Conservation (phyloP, 2,113 vertebrate genomes). For the Gymnogyps californianus region DNA sequence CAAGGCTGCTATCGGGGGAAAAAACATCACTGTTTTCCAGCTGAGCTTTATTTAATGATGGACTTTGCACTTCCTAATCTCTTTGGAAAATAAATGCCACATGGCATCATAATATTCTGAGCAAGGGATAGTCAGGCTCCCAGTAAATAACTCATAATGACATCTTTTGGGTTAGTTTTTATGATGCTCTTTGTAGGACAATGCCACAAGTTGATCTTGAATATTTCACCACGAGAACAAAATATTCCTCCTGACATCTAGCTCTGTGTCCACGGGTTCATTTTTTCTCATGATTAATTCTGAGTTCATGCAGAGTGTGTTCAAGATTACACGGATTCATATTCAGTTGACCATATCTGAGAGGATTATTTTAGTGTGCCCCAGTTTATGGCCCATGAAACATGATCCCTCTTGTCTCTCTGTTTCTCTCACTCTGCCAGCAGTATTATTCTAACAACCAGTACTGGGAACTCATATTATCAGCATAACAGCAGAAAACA, state of each 20-base stretch:
- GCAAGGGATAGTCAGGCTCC: neutral
- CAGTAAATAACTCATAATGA: neutral
- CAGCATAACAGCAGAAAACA: neutral
- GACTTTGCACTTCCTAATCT: slow-evolving; percentile 35
- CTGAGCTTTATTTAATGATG: slow-evolving; percentile 20
- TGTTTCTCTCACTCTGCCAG: neutral
- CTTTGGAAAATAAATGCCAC: slow-evolving; percentile 38
- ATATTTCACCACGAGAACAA: slow-evolving; percentile 34
- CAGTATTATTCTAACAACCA: slow-evolving; percentile 5
- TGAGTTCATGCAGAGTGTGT: slow-evolving; percentile 60
- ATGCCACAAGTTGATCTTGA: slow-evolving; percentile 4
- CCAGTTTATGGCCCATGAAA: slow-evolving; percentile 62
- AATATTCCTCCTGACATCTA: slow-evolving; percentile 47
- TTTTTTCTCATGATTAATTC: slow-evolving; percentile 67
- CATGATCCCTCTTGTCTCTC: slow-evolving; percentile 40
- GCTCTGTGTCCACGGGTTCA: slow-evolving; percentile 16
- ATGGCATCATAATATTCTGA: slow-evolving; percentile 1
- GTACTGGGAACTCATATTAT: neutral
- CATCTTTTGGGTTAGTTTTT: slow-evolving; percentile 32
- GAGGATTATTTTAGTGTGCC: slow-evolving; percentile 65
- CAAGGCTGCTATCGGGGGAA: neutral
- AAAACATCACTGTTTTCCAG: neutral
- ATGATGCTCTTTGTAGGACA: neutral
- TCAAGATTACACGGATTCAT: slow-evolving; percentile 63
- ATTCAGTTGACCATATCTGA: slow-evolving; percentile 67